Evolutionary conservation across 2,888 invertebrate species (phyloP).

Genomic region (Aporophyla lueneburgensis): DNA sequence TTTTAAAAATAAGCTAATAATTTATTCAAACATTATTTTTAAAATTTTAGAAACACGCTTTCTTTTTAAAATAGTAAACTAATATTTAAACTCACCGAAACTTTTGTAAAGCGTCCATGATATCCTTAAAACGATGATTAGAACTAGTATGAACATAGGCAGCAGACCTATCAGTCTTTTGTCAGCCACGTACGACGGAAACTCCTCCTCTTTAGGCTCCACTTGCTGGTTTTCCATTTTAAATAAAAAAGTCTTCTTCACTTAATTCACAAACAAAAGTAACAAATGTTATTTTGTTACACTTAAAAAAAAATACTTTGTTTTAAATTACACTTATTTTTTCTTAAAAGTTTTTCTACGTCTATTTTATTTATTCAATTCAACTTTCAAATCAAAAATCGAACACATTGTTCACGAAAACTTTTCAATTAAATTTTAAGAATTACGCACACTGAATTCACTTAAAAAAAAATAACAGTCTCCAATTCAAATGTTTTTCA

Average conservation of each 20-base stretch:
- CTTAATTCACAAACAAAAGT: constrained; percentile 27
- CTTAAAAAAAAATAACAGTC: neutral
- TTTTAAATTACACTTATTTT: constrained; percentile 7
- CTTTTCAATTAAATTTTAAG: neutral
- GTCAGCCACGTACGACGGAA: constrained; percentile 34
- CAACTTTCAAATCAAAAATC: constrained; percentile 36
- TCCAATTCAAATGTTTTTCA: neutral
- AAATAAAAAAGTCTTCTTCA: constrained; percentile 32
- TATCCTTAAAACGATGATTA: constrained; percentile 79
- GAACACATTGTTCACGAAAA: constrained; percentile 37
- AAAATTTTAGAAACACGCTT: neutral
- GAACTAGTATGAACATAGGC: constrained; percentile 79
- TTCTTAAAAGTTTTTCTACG: neutral
- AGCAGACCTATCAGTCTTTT: constrained; percentile 73
- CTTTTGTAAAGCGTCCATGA: constrained; percentile 81
- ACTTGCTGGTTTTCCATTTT: constrained; percentile 65
- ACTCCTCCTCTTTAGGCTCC: constrained; percentile 56
- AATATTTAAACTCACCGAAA: constrained; percentile 73
- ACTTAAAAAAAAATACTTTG: neutral
- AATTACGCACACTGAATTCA: neutral
- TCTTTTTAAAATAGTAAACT: neutral
- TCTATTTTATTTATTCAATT: constrained; percentile 14
- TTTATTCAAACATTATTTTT: neutral
- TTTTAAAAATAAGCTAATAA: too few relatives aligned
- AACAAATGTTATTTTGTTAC: neutral